Percentiles rank a stretch among this genome's conserved stretches.
Evolutionary conservation across 2,888 invertebrate genomes (phyloP).

Genomic region (Cephalotes varians): DNA sequence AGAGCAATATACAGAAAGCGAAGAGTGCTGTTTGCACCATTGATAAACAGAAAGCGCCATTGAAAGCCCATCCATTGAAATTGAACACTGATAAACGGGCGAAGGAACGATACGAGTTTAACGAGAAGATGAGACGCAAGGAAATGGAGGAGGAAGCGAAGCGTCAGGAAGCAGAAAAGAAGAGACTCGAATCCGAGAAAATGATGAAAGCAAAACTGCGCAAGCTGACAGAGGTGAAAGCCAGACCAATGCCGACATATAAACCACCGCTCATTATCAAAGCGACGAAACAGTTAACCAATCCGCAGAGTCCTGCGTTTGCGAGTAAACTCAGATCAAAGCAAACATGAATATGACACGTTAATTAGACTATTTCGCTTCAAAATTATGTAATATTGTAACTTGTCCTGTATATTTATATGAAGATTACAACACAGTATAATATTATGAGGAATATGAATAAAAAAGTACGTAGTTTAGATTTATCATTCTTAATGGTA

Average conservation of each 20-base stretch:
- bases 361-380: background rate
- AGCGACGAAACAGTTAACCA: conserved; percentile 87
- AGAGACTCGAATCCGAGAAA: conserved; percentile 85
- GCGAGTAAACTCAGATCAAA: conserved; percentile 54
- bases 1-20: background rate
- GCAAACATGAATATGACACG: background rate
- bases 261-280: conserved; percentile 87
- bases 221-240: conserved; percentile 88
- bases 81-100: conserved; percentile 90
- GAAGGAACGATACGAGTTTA: conserved; percentile 88
- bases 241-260: conserved; percentile 88
- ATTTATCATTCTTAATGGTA: background rate
- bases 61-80: conserved; percentile 6
- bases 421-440: background rate
- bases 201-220: conserved; percentile 87
- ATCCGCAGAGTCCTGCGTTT: conserved; percentile 88
- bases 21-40: background rate
- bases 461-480: conserved; percentile 1
- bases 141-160: conserved; percentile 87
- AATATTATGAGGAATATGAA: conserved; percentile 16
- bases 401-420: conserved; percentile 14
- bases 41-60: conserved; percentile 18
- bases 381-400: background rate
- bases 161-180: conserved; percentile 84
- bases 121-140: conserved; percentile 86